Evolutionary conservation across 1,140 invertebrate genomes (phyloP), one percentile per base, ranked within the genome.

Genomic region (Drosophila arawakana): DNA sequence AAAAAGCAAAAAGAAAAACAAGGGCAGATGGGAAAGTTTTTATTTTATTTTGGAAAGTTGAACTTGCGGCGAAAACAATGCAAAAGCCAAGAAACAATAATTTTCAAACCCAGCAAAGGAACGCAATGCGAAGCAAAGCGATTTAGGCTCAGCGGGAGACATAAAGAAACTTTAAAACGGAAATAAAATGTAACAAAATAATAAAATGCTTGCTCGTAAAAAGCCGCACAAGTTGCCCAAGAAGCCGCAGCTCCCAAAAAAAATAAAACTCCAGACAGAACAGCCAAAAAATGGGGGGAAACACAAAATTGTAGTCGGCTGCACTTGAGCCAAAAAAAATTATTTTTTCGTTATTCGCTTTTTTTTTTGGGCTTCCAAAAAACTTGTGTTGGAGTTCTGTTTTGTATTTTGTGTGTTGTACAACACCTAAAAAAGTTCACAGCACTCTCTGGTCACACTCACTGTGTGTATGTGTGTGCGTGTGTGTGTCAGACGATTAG

Each of bases 141-240:
- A 58, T 71, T 72, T 79, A 73, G 82, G 71, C 81, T 52, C 75
- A 57, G 82, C 62, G 76, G 60, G 68, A 49, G 65, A 73, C 63
- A 80, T 67, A 76, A 61, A 80, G 35, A 74, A 63, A 84, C 80
- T 80, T 78, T 86, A 80, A 88, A 73, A 68, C 80, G 76, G 77
- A 89, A 80, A 78, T 80, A 88, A 85, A 81, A 86, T 80, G 81
- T 59, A 72, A 78, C 81, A 78, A 78, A 85, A 85, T 78, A 81
- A 85, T 81, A 85, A 88, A 88, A 88, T 55, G 39, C 25, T 43
- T 30, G 52, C 61, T 57, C 18, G 54, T 57, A 63, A 62, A 62
- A 63, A 63, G 34, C 54, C 50, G 34, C 44, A 65, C 9, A 44
- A 59, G 41, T 58, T 59, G 21, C 21, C 57, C 41, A 59, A 59